Evolutionary conservation across 2,113 vertebrate genomes (phyloP).

Genomic region (Cromileptes altivelis): DNA sequence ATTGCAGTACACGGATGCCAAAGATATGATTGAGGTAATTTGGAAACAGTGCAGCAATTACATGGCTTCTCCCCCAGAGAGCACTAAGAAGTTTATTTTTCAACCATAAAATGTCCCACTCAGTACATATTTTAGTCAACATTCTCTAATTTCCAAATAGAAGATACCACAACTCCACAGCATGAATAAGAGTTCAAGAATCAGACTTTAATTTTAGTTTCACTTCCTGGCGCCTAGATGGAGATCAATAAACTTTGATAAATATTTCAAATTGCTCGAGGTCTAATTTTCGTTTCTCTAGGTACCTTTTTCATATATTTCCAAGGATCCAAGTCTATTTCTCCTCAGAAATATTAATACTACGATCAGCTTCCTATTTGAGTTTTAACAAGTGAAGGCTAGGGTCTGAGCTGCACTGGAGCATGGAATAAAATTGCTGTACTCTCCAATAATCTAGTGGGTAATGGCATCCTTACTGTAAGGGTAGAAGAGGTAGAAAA

Average conservation of each 20-base stretch:
- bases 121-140: neutral
- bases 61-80: neutral
- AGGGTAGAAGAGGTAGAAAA: neutral
- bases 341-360: slow-evolving; percentile 18
- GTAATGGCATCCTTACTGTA: neutral
- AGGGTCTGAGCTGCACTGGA: neutral
- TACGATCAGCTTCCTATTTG: slow-evolving; percentile 1
- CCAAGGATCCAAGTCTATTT: neutral
- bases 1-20: neutral
- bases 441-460: slow-evolving; percentile 15
- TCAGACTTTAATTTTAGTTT: neutral
- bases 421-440: neutral
- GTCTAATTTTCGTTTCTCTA: slow-evolving; percentile 10
- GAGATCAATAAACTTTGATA: slow-evolving; percentile 10
- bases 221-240: neutral
- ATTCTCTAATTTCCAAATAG: neutral
- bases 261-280: slow-evolving; percentile 23
- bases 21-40: neutral
- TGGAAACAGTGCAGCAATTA: neutral
- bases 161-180: too few species aligned
- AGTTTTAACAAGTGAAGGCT: neutral
- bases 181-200: neutral
- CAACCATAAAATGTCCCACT: neutral
- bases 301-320: slow-evolving; percentile 13
- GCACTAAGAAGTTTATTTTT: neutral